Conservation (phyloP, 2,113 vertebrate genomes). For the Pygoscelis adeliae region DNA sequence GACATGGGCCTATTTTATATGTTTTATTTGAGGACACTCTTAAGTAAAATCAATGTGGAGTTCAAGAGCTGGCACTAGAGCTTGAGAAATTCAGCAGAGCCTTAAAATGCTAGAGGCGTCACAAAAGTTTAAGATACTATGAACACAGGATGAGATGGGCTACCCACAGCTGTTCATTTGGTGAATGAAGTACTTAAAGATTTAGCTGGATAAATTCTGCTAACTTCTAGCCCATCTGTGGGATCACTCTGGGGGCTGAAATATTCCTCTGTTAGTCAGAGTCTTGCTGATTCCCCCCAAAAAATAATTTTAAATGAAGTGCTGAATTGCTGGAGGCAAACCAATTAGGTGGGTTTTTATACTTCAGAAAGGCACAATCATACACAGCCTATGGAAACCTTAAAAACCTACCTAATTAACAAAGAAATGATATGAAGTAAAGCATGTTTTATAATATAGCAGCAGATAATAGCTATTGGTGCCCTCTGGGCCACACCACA, state of each 20-base stretch:
- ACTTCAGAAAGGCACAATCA: neutral
- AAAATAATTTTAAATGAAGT: neutral
- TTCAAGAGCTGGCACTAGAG: constrained; percentile 8
- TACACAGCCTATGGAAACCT: neutral
- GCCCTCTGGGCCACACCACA: neutral
- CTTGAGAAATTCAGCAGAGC: constrained; percentile 13
- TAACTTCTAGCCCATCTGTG: neutral
- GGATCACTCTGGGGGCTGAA: neutral
- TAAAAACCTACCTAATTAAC: neutral
- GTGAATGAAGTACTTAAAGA: neutral
- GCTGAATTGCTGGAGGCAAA: neutral
- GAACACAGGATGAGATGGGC: neutral
- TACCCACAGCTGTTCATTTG: neutral
- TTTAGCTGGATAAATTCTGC: neutral
- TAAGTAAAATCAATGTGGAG: constrained; percentile 58
- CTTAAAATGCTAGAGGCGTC: neutral
- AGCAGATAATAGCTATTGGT: neutral
- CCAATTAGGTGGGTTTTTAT: accelerated
- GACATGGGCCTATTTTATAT: constrained; percentile 28
- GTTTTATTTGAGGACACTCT: constrained; percentile 65
- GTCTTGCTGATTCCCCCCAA: neutral
- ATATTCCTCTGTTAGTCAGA: neutral
- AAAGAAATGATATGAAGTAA: neutral
- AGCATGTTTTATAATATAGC: neutral
- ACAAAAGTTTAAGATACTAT: constrained; percentile 14